Evolutionary conservation across 2,113 vertebrate species (phyloP), one percentile per base, ranked within the genome.

Genomic region (Corythoichthys intestinalis): DNA sequence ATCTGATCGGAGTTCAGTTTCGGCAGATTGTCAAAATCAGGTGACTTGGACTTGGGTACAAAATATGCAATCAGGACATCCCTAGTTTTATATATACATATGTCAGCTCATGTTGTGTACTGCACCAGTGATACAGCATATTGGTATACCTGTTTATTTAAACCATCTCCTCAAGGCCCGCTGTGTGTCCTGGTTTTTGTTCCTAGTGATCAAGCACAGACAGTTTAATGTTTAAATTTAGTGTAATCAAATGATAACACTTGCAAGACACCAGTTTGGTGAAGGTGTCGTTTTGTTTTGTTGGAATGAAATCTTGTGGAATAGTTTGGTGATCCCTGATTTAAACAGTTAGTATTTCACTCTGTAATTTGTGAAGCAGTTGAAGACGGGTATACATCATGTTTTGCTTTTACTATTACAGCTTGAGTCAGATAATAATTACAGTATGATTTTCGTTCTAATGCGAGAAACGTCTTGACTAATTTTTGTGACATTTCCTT

Each of bases 341-440:
- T 72, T 28, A 35, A 79, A 77, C 77, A 69, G 67, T 73, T 39
- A 37, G 69, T 8, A 80, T 80, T 60, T 72, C 34, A 6, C 58
- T 59, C 58, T 64, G 63, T 2, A 74, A 76, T 77, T 72, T 69
- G 34, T 61, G 7, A 64, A 70, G 13, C 20, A 74, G 58, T 41
- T 73, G 35, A 28, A 69, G 3, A 46, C 34, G 56, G 39, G 2
- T 48, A 48, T 67, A 20, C 1, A 17, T 28, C 1, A 28, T 28
- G 56, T 64, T 73, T 49, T 66, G 63, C 1, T 44, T 59, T 2
- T 72, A 15, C 15, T 6, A 57, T 71, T 52, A 46, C 0, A n/a
- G 20, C 39, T 67, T 12, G 44, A 64, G 8, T 60, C 20, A 15
- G n/a, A 47, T 47, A 2, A 10, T 20, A 20, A 3, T 53, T 20